Conservation (phyloP, 1,140 invertebrate genomes). For the Nasonia longicornis region DNA sequence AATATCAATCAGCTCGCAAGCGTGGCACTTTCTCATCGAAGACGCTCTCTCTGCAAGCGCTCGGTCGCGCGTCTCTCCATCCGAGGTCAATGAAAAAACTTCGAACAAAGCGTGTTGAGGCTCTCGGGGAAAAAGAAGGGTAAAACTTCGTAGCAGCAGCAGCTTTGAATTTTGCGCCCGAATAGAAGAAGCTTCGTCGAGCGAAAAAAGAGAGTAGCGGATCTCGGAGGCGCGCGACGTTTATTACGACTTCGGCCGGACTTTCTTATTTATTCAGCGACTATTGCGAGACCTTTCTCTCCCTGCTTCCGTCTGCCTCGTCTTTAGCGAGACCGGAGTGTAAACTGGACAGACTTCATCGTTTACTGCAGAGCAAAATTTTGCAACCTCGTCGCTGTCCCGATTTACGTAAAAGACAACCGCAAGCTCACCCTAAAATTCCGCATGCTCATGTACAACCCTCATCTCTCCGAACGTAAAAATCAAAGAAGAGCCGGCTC, state of each 20-base stretch:
- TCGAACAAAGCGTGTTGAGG: constrained; percentile 30
- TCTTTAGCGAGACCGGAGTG: background rate
- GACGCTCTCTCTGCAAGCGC: constrained; percentile 20
- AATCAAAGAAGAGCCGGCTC: background rate
- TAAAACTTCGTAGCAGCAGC: constrained; percentile 29
- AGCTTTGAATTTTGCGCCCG: constrained; percentile 42
- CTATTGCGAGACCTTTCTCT: constrained; percentile 59
- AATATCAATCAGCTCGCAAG: background rate
- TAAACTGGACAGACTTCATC: background rate
- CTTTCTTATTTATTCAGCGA: constrained; percentile 70
- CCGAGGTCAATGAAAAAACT: constrained; percentile 45
- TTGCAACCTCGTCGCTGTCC: too few relatives aligned
- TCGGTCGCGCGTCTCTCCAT: background rate
- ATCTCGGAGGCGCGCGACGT: constrained; percentile 65
- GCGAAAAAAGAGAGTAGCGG: constrained; percentile 42
- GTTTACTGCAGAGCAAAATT: too few relatives aligned
- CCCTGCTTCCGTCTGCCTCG: background rate
- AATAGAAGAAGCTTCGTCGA: constrained; percentile 31
- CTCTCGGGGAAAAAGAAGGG: background rate
- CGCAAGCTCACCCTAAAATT: background rate
- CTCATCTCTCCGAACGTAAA: background rate
- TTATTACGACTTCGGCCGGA: constrained; percentile 70
- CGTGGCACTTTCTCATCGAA: constrained; percentile 34
- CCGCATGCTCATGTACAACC: background rate
- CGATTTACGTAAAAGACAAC: too few relatives aligned